Percentiles rank a stretch among this genome's conserved stretches.
These are phyloP conservation scores for Chloropsis cyanopogon DNA, from an alignment of 2,113 vertebrate genomes.

Conservation along the genomic window DNA sequence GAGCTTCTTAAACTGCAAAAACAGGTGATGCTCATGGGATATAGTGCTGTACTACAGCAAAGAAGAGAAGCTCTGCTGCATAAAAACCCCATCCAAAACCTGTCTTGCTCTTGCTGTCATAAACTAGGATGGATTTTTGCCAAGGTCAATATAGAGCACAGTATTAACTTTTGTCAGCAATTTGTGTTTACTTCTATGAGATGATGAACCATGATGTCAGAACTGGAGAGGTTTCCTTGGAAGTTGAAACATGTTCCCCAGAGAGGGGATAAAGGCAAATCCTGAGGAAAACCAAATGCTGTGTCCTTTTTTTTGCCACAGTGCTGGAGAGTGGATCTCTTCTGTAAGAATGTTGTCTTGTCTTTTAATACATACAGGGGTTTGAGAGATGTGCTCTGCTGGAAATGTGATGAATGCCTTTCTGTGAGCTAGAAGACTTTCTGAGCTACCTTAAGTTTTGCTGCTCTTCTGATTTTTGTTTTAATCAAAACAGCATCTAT, in stretches of 20 bases:
- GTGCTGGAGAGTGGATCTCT: neutral
- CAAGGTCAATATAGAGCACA: neutral
- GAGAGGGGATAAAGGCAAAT: neutral
- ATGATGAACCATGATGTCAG: neutral
- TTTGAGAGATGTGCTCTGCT: neutral
- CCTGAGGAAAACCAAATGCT: neutral
- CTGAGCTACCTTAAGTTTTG: neutral
- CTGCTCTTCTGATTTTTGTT: neutral
- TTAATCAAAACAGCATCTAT: neutral
- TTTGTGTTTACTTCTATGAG: neutral
- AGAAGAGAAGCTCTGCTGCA: neutral
- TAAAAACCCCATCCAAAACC: neutral
- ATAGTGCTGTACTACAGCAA: neutral
- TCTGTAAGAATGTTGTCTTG: neutral
- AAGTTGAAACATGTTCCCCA: neutral
- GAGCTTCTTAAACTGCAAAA: neutral
- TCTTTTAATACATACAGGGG: neutral
- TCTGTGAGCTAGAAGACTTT: neutral
- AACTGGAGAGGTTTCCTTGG: neutral
- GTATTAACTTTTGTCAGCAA: neutral
- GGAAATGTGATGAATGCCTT: neutral
- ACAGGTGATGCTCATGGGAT: fast-evolving
- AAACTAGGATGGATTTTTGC: neutral
- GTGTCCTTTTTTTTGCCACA: neutral
- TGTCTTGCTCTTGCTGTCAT: neutral